phyloP scores from a whole-genome alignment of 2,113 vertebrate genomes.

The Turnix velox region DNA sequence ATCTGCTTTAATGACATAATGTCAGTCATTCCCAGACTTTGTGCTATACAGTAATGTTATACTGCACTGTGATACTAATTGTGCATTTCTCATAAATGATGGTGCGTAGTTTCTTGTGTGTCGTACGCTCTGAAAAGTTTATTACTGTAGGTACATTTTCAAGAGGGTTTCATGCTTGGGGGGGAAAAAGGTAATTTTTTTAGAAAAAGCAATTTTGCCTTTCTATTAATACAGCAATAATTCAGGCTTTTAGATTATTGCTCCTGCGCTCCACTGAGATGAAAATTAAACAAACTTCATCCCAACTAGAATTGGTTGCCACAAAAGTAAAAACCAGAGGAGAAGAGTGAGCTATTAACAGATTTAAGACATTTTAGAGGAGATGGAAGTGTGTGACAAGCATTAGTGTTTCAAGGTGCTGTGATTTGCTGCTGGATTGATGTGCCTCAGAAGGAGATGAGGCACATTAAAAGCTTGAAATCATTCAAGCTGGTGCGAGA shows the following conservation, averaged over 20 bases:
- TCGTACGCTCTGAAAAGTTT: background rate
- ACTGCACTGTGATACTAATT: background rate
- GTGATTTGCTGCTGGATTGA: conserved; percentile 70
- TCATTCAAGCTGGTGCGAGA: conserved; percentile 63
- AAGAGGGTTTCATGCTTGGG: background rate
- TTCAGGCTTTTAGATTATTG: conserved; percentile 42
- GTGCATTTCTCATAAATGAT: background rate
- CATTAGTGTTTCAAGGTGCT: conserved; percentile 72
- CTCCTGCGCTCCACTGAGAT: background rate
- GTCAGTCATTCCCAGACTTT: background rate
- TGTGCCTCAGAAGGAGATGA: conserved; percentile 74
- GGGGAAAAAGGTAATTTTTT: background rate
- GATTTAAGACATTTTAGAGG: conserved; percentile 72
- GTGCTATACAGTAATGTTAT: background rate
- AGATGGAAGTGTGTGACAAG: conserved; percentile 72
- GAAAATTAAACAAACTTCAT: conserved; percentile 56
- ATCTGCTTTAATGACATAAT: background rate
- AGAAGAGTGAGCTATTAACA: conserved; percentile 65
- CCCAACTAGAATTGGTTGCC: conserved; percentile 22
- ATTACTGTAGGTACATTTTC: background rate
- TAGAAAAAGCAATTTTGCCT: background rate
- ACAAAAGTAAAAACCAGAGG: conserved; percentile 68
- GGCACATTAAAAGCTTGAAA: conserved; percentile 74
- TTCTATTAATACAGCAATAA: conserved; percentile 16
- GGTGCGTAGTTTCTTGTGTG: no score